A percentile compares a stretch with the other conserved stretches of the same genome.
Conservation (phyloP, 2,888 invertebrate species). For the Pandemis cinnamomeana region DNA sequence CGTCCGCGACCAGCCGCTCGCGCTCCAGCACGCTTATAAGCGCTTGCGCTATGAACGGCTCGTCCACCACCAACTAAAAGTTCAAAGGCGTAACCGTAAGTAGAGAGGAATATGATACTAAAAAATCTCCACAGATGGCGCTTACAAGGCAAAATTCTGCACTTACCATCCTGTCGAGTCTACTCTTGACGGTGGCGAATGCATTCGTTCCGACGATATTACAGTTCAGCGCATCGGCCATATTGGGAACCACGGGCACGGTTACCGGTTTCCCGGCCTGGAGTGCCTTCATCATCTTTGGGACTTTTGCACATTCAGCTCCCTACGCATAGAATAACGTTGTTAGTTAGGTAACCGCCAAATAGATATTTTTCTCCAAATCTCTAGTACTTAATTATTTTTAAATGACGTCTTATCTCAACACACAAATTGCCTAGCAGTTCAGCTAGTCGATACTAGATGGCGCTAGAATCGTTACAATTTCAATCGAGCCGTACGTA, state of each 20-base stretch:
- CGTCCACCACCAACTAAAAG: constrained; percentile 86
- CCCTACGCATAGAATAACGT: constrained; percentile 76
- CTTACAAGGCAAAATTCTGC: not conserved
- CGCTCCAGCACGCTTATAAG: constrained; percentile 87
- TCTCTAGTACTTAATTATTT: no score
- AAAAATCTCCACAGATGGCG: not conserved
- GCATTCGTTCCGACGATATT: constrained; percentile 89
- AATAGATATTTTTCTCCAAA: no score
- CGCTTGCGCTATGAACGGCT: constrained; percentile 88
- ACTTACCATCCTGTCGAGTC: constrained; percentile 88
- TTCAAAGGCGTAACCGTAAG: not conserved
- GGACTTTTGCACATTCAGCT: constrained; percentile 92
- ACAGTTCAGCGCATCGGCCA: constrained; percentile 91
- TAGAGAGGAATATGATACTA: not conserved
- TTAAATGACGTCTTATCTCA: not conserved
- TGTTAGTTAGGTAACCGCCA: no score
- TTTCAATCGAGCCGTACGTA: constrained; percentile 59
- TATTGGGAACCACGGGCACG: constrained; percentile 84
- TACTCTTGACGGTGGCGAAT: constrained; percentile 86
- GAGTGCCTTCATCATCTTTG: constrained; percentile 89
- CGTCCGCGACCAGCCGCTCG: constrained; percentile 92
- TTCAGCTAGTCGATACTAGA: not conserved
- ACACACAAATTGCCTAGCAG: not conserved
- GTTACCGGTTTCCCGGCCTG: constrained; percentile 86
- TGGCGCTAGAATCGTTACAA: not conserved